Evolutionary conservation across 2,113 vertebrate species (phyloP).

Genomic region (Gymnocephalus cernua): DNA sequence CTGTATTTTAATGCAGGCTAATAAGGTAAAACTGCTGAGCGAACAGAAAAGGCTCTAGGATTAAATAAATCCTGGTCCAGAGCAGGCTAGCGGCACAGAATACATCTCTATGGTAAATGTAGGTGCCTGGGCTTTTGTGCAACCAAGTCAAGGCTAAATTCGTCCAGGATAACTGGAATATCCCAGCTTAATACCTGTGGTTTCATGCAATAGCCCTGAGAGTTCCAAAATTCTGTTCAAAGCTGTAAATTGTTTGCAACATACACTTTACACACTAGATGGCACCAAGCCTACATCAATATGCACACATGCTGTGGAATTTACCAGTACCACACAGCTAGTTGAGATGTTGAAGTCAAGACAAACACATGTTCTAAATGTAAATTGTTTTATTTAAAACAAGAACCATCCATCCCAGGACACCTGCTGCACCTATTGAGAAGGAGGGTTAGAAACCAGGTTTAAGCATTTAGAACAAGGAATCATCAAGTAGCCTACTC

Average conservation of each 20-base stretch:
- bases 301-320: neutral
- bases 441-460: neutral
- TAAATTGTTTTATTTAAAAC: conserved; percentile 32
- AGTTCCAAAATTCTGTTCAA: too few relatives aligned
- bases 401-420: accelerated
- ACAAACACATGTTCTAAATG: neutral
- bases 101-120: too few relatives aligned
- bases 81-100: too few relatives aligned
- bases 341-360: accelerated
- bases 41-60: too few relatives aligned
- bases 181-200: too few relatives aligned
- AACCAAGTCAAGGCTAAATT: too few relatives aligned
- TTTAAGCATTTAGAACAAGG: accelerated
- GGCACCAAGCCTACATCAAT: conserved; percentile 16
- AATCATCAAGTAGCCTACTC: neutral
- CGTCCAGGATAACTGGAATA: too few relatives aligned
- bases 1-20: too few relatives aligned
- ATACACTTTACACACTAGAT: conserved; percentile 36
- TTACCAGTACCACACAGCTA: neutral
- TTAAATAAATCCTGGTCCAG: too few relatives aligned
- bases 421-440: neutral
- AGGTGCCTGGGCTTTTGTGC: too few relatives aligned
- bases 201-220: too few relatives aligned
- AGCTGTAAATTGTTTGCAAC: neutral
- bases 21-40: too few relatives aligned